Conservation (phyloP, 2,797 vertebrate species). For the Siniperca obscura region DNA sequence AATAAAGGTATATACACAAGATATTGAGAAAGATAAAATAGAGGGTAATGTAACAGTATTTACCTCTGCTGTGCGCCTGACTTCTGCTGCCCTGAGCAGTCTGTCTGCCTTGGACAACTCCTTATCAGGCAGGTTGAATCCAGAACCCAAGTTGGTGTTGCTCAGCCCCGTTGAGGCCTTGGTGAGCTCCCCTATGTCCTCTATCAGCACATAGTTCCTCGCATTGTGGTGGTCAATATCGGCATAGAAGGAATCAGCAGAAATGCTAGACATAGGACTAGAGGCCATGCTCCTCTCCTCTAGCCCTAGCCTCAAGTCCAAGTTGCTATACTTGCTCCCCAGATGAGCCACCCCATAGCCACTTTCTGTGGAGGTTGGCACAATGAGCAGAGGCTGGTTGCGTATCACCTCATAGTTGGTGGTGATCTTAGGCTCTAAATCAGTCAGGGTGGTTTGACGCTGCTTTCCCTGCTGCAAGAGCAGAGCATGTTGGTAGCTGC, state of each 20-base stretch:
- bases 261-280: conserved; percentile 98
- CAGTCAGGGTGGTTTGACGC: conserved; percentile 89
- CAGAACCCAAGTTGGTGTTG: conserved; percentile 87
- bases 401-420: conserved; percentile 97
- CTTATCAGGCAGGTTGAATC: conserved; percentile 95
- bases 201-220: conserved; percentile 96
- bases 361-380: conserved; percentile 93
- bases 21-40: neutral
- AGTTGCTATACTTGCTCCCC: conserved; percentile 92
- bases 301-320: conserved; percentile 95
- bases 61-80: conserved; percentile 92
- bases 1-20: neutral
- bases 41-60: conserved; percentile 13
- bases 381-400: conserved; percentile 96
- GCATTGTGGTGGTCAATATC: conserved; percentile 95
- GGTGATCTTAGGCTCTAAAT: conserved; percentile 95
- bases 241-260: conserved; percentile 97
- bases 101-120: conserved; percentile 95
- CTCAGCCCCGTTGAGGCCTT: conserved; percentile 91
- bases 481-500: conserved; percentile 92
- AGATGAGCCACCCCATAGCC: conserved; percentile 92
- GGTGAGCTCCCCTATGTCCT: conserved; percentile 97
- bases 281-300: conserved; percentile 97
- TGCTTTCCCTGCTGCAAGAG: conserved; percentile 95
- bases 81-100: conserved; percentile 91